Conservation (phyloP, 2,113 vertebrate species). For the Oreochromis tanganicae region DNA sequence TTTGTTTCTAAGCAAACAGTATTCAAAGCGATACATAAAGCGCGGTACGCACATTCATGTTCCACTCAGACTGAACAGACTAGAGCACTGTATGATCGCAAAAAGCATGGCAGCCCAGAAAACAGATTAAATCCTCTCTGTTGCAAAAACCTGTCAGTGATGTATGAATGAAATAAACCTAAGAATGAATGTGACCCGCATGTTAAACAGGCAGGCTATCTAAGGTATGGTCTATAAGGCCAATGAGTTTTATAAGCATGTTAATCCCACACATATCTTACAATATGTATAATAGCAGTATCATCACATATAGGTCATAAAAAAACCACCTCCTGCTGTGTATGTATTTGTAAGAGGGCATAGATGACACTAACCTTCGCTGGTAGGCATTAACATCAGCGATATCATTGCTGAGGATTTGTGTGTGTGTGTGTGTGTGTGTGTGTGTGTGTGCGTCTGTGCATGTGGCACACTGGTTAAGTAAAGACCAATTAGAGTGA, state of each 20-base stretch:
- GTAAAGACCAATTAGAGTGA: slow-evolving; percentile 41
- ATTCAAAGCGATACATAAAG: not conserved
- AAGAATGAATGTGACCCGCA: not conserved
- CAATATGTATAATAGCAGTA: not conserved
- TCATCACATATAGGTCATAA: not conserved
- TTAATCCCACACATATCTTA: not conserved
- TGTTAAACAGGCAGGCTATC: not conserved
- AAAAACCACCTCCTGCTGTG: not conserved
- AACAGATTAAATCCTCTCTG: not conserved
- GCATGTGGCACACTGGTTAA: not conserved
- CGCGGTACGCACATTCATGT: not conserved
- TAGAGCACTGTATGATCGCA: not conserved
- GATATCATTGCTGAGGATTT: not conserved
- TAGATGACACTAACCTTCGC: not conserved
- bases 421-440: not conserved
- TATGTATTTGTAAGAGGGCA: not conserved
- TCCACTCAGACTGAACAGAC: not conserved
- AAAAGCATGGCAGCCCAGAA: not conserved
- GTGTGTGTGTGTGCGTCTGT: not conserved
- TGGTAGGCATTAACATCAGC: not conserved
- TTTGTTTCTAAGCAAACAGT: not conserved
- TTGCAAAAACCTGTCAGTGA: not conserved
- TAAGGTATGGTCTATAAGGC: not conserved
- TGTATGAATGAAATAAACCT: not conserved
- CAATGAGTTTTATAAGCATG: not conserved